Evolutionary conservation across 2,797 vertebrate species (phyloP), one percentile per base, ranked within the genome.

Genomic region (Muraenolepis orangiensis): DNA sequence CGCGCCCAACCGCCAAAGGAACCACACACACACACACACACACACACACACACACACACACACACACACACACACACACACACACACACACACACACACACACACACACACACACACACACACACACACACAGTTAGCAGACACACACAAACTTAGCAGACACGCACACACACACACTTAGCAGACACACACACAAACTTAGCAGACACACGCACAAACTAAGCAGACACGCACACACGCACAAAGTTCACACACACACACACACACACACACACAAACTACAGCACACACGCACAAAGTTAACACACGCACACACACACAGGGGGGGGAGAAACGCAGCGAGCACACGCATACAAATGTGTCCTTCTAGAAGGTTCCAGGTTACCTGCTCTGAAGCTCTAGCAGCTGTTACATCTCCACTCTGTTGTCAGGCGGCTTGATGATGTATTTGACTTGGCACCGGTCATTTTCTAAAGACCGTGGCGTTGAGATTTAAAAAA

Each of bases 391-490:
- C 40, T 16, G 12, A 3, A 16, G 32, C 46, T n/a, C n/a, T n/a
- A 29, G 18, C n/a, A 46, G n/a, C 6, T 73, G 67, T 31, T 69
- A 61, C 29, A n/a, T 69, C 31, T 57, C 74, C 32, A 18, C 6
- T 46, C 18, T 34, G n/a, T 38, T 20, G 16, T n/a, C n/a, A n/a
- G 29, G 20, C 30, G 29, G 20, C 51, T 78, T 78, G n/a, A n/a
- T 71, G 38, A 51, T 78, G 18, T 20, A 66, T 74, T 68, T 73
- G n/a, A 78, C n/a, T 72, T 75, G 70, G 70, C 74, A 76, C 82
- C 87, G 78, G 66, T 76, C 13, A 77, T 78, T 87, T 84, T 73
- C 79, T 78, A 84, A 76, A 76, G 70, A 77, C 75, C 72, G 77
- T 61, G 40, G 42, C 18, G 2, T 6, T 6, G 38, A 40, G 13